phyloP scores from a whole-genome alignment of 1,140 invertebrate species.

The Drosophila nikananu region DNA sequence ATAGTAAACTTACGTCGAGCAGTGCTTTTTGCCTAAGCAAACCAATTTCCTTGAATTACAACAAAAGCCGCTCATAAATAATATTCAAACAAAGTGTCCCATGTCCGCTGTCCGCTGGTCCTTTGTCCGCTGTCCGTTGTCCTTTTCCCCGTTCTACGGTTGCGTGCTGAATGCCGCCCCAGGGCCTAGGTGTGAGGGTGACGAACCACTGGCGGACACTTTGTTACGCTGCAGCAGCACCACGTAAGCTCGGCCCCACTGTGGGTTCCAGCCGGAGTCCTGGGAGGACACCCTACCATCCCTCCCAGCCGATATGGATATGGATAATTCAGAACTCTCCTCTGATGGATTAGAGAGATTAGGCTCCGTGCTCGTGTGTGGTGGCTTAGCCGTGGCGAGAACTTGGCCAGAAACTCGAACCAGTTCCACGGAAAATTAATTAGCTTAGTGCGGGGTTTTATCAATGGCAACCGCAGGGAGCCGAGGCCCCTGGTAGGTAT shows the following conservation, averaged over 20 bases:
- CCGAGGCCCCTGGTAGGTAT: background rate
- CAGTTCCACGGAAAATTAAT: constrained; percentile 41
- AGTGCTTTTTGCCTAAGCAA: constrained; percentile 41
- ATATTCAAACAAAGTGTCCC: constrained; percentile 79
- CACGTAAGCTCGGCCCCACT: background rate
- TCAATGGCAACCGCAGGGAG: background rate
- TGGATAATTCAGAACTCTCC: constrained; percentile 45
- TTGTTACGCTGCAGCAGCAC: constrained; percentile 25
- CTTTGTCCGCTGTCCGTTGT: constrained; percentile 17
- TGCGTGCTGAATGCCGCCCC: constrained; percentile 8
- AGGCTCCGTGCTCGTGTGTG: constrained; percentile 21
- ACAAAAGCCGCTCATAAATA: constrained; percentile 80
- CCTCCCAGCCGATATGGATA: constrained; percentile 30
- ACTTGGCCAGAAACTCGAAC: constrained; percentile 25
- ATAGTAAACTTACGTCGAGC: background rate
- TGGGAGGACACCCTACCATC: background rate
- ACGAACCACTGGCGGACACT: constrained; percentile 44
- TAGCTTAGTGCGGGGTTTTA: constrained; percentile 40
- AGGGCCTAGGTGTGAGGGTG: constrained; percentile 32
- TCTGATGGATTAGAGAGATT: constrained; percentile 55
- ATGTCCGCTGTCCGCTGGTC: constrained; percentile 47
- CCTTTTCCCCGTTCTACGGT: constrained; percentile 3
- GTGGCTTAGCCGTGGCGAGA: constrained; percentile 19
- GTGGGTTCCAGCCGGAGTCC: too few relatives aligned
- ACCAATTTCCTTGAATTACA: constrained; percentile 79